Percentiles rank a stretch among this genome's conserved stretches.
phyloP scores from a whole-genome alignment of 2,797 vertebrate species.

The Tympanoctomys barrerae region DNA sequence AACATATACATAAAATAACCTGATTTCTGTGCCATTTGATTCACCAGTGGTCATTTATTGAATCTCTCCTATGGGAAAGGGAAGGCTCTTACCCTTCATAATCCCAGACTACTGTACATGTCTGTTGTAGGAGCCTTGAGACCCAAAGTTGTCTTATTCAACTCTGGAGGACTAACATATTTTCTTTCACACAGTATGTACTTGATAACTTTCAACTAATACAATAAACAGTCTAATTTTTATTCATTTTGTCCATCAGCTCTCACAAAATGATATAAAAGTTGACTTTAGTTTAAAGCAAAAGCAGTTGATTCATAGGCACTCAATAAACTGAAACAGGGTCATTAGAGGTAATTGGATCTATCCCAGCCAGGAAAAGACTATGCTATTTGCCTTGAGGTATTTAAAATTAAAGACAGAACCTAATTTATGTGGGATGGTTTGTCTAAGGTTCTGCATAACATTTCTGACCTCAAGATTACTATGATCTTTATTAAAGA shows the following conservation, averaged over 20 bases:
- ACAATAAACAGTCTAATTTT: background rate
- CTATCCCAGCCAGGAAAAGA: conserved; percentile 69
- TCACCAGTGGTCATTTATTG: background rate
- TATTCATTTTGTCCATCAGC: conserved; percentile 51
- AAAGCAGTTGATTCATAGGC: conserved; percentile 53
- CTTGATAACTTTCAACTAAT: background rate
- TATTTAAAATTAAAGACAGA: conserved; percentile 70
- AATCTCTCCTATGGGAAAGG: background rate
- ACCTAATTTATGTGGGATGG: conserved; percentile 52
- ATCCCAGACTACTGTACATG: background rate
- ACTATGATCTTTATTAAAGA: background rate
- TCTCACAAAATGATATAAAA: conserved; percentile 61
- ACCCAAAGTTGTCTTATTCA: background rate
- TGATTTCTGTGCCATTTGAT: background rate
- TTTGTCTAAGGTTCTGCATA: conserved; percentile 38
- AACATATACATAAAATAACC: too few relatives aligned
- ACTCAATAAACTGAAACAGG: conserved; percentile 63
- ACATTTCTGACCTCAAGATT: conserved; percentile 43
- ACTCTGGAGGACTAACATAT: background rate
- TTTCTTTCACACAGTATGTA: background rate
- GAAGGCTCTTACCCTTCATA: background rate
- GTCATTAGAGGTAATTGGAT: conserved; percentile 75
- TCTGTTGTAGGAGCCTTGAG: background rate
- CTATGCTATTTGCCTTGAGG: conserved; percentile 45
- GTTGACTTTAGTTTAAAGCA: conserved; percentile 38